A percentile compares a stretch with the other conserved stretches of the same genome.
Conservation (phyloP, 2,888 invertebrate species). For the Polylopha cassiicola region DNA sequence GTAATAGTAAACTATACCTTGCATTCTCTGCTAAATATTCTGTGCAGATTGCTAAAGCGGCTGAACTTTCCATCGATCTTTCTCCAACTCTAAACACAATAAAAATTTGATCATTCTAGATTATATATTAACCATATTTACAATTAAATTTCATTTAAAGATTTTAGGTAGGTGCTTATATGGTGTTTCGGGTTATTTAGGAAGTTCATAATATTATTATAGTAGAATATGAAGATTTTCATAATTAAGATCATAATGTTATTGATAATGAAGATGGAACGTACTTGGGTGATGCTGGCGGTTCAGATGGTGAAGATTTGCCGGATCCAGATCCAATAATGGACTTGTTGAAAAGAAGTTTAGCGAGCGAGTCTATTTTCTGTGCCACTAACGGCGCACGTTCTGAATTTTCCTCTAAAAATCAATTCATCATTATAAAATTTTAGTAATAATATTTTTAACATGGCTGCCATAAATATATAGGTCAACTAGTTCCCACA, state of each 20-base stretch:
- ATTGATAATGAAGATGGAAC: conserved; percentile 4
- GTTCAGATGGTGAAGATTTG: conserved; percentile 66
- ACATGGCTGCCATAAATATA: too few relatives aligned
- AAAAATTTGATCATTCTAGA: not conserved
- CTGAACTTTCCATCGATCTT: conserved; percentile 64
- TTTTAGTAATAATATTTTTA: too few relatives aligned
- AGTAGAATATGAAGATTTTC: not conserved
- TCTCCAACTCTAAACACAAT: conserved; percentile 46
- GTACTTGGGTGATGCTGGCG: conserved; percentile 62
- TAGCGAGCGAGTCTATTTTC: conserved; percentile 86
- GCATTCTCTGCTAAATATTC: conserved; percentile 62
- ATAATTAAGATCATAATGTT: not conserved
- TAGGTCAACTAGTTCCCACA: too few relatives aligned
- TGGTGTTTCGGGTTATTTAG: too few relatives aligned
- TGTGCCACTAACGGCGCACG: conserved; percentile 82
- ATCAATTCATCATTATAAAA: not conserved
- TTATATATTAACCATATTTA: not conserved
- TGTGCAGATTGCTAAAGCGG: conserved; percentile 64
- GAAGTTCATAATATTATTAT: not conserved
- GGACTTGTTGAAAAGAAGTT: conserved; percentile 83
- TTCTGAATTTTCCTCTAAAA: conserved; percentile 70
- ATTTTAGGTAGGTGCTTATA: too few relatives aligned
- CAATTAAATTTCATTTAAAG: too few relatives aligned
- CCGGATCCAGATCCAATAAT: conserved; percentile 64
- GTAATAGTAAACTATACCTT: conserved; percentile 46